These are phyloP conservation scores for Chouioia cunea DNA, from an alignment of 2,888 invertebrate genomes.

Conservation along the genomic window DNA sequence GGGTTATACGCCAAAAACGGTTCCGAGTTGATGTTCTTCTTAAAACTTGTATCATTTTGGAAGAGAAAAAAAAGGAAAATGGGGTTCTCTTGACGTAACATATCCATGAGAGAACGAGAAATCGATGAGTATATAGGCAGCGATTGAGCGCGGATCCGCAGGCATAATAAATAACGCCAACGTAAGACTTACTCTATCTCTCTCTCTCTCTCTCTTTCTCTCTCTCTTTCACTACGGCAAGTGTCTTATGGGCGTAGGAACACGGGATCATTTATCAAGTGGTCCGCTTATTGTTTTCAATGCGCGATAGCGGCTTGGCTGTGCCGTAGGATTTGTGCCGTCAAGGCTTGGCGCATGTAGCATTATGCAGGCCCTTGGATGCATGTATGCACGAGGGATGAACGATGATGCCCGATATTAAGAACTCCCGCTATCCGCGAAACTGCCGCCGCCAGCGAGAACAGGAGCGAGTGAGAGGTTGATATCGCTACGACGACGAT, in stretches of 20 bases:
- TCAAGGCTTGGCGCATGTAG: constrained; percentile 24
- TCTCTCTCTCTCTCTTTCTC: no score
- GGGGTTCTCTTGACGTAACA: no score
- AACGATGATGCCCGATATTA: constrained; percentile 65
- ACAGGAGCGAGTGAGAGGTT: constrained; percentile 15
- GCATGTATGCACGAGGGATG: constrained; percentile 56
- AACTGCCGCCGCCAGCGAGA: background rate
- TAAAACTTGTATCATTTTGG: constrained; percentile 6
- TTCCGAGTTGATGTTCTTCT: no score
- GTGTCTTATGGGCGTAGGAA: constrained; percentile 12
- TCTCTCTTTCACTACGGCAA: background rate
- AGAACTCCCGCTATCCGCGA: constrained; percentile 47
- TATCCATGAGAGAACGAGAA: no score
- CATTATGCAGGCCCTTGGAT: constrained; percentile 39
- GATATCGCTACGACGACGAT: constrained; percentile 13
- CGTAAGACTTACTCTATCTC: constrained; percentile 4
- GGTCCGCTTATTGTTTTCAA: constrained; percentile 46
- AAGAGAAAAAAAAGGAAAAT: no score
- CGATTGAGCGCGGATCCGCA: background rate
- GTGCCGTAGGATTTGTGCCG: constrained; percentile 38
- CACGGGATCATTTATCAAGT: constrained; percentile 45
- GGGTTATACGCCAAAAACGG: no score
- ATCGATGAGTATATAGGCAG: no score
- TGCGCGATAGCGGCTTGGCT: constrained; percentile 3
- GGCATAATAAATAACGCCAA: constrained; percentile 18